A percentile compares a stretch with the other conserved stretches of the same genome.
Evolutionary conservation across 2,888 invertebrate genomes (phyloP).

Genomic region (Tachina fera): DNA sequence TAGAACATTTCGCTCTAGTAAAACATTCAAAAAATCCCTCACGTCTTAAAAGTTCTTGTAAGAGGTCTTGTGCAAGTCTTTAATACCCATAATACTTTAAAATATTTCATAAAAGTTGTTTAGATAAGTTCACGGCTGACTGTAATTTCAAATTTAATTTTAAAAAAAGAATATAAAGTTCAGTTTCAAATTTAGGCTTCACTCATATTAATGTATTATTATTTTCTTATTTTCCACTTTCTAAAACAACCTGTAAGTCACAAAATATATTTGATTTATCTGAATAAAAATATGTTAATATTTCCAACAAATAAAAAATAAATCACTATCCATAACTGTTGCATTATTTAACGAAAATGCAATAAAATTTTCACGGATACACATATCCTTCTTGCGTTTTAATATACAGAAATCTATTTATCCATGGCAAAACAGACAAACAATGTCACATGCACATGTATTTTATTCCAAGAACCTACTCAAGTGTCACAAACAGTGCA

Average conservation of each 20-base stretch:
- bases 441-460: conserved; percentile 51
- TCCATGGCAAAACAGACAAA: not conserved
- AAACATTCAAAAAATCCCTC: too few species aligned
- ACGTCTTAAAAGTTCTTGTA: too few species aligned
- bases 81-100: too few species aligned
- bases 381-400: conserved; percentile 25
- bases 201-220: not conserved
- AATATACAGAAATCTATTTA: not conserved
- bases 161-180: too few species aligned
- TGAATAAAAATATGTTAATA: conserved; percentile 45
- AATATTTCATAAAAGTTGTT: too few species aligned
- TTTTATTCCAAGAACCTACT: conserved; percentile 63
- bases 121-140: too few species aligned
- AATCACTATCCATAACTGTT: conserved; percentile 21
- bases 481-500: conserved; percentile 72
- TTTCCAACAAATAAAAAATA: conserved; percentile 19
- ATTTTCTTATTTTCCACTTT: not conserved
- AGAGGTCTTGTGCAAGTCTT: too few species aligned
- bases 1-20: too few species aligned
- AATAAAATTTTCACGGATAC: conserved; percentile 15
- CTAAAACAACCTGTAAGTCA: conserved; percentile 31
- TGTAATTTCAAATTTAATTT: not conserved
- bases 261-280: conserved; percentile 31
- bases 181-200: not conserved
- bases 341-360: not conserved